Evolutionary conservation across 2,888 invertebrate species (phyloP).

Genomic region (Drosophila mercatorum): DNA sequence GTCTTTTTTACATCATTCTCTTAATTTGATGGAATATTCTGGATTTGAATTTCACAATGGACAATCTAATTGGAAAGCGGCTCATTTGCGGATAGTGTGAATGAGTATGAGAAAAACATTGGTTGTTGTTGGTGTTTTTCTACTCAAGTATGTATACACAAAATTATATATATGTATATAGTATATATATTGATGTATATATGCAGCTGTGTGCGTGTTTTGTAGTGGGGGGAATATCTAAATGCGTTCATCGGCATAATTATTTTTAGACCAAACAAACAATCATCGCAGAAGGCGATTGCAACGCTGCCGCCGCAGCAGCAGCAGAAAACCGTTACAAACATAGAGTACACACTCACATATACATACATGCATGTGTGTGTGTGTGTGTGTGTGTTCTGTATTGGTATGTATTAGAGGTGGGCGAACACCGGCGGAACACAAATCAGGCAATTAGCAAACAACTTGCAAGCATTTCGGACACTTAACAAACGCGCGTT

Average conservation of each 20-base stretch:
- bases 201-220: constrained; percentile 12
- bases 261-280: constrained; percentile 78
- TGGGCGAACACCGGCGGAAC: constrained; percentile 45
- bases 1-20: background rate
- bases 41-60: constrained; percentile 59
- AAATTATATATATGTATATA: constrained; percentile 22
- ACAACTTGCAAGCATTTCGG: constrained; percentile 67
- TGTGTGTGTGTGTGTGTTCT: background rate
- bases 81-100: constrained; percentile 63
- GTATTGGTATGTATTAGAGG: constrained; percentile 8
- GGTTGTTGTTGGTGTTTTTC: constrained; percentile 10
- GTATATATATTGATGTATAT: background rate
- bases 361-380: background rate
- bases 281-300: constrained; percentile 49
- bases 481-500: constrained; percentile 63
- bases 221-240: constrained; percentile 58
- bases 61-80: constrained; percentile 36
- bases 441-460: constrained; percentile 74
- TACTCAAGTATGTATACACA: constrained; percentile 26
- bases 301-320: constrained; percentile 36
- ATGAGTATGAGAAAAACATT: constrained; percentile 48
- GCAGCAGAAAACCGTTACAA: constrained; percentile 51
- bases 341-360: constrained; percentile 12
- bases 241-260: constrained; percentile 72
- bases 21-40: constrained; percentile 41